Evolutionary conservation across 2,797 vertebrate species (phyloP), one percentile per base, ranked within the genome.

Genomic region (Rhinogobio ventralis): DNA sequence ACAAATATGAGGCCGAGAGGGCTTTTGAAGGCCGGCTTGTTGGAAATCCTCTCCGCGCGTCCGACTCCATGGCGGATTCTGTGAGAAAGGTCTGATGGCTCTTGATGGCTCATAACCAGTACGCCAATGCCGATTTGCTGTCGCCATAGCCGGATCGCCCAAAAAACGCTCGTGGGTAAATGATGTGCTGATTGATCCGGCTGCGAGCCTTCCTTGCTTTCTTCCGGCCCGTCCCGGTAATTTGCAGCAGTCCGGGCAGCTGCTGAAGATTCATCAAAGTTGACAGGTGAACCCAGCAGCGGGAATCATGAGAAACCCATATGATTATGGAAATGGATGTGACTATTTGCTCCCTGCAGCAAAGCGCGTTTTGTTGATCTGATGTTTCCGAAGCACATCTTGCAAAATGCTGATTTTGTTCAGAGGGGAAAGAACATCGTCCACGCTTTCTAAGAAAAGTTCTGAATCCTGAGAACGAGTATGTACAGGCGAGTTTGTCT

Each of bases 41-140:
- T 96, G 95, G 95, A 95, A 96, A 95, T 95, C 95, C 92, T 93
- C 94, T 93, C 95, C 94, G 92, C 93, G 92, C 94, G 92, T n/a
- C 95, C 95, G 20, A 23, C 20, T 62, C 25, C 13, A 1, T 15
- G 5, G 20, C 13, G 60, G 60, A 96, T 96, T 94, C 92, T 86
- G 93, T 92, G 93, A 93, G 95, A 94, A 94, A 94, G 95, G 94
- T 96, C 95, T 97, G 97, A 98, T 97, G 95, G 94, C 90, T 93
- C 96, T 95, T 97, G 97, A 98, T 97, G 96, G 95, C 95, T 97
- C 95, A 93, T 98, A 97, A 98, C 97, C 95, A 96, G 94, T 96
- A 97, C 95, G 96, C 95, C 97, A 97, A 95, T 97, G 96, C 96
- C 96, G 95, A 97, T 98, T 98, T 97, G 96, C 96, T 96, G 96